Conservation (phyloP, 2,113 vertebrate species). For the Proterorhinus semilunaris region DNA sequence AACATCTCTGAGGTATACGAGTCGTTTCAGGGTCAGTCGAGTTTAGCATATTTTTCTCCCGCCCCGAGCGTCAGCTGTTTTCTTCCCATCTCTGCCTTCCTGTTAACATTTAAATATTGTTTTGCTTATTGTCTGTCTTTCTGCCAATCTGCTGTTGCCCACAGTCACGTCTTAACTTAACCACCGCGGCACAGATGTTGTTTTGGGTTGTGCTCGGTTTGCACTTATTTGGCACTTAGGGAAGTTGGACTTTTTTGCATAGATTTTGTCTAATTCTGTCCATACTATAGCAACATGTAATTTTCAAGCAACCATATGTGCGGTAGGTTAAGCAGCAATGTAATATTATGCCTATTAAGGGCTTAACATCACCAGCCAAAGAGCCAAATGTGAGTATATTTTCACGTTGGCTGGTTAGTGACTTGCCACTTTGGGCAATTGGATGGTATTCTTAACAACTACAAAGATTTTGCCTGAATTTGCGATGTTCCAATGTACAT, state of each 20-base stretch:
- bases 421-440: too few relatives aligned
- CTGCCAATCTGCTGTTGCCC: slow-evolving; percentile 11
- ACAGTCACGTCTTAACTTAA: neutral
- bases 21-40: slow-evolving; percentile 28
- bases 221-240: neutral
- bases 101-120: slow-evolving; percentile 15
- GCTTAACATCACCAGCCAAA: too few relatives aligned
- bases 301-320: neutral
- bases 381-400: too few relatives aligned
- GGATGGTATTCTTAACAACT: too few relatives aligned
- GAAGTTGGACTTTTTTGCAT: neutral
- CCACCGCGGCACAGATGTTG: neutral
- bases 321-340: neutral
- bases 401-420: too few relatives aligned
- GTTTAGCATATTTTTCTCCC: slow-evolving; percentile 16
- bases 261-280: neutral
- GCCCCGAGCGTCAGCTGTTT: slow-evolving; percentile 11
- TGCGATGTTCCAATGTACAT: too few relatives aligned
- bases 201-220: slow-evolving; percentile 4
- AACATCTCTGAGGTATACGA: slow-evolving; percentile 12
- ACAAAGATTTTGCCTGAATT: too few relatives aligned
- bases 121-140: neutral
- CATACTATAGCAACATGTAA: neutral
- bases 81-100: neutral
- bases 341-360: neutral